Conservation (phyloP, 2,888 invertebrate genomes). For the Polietes domitor region DNA sequence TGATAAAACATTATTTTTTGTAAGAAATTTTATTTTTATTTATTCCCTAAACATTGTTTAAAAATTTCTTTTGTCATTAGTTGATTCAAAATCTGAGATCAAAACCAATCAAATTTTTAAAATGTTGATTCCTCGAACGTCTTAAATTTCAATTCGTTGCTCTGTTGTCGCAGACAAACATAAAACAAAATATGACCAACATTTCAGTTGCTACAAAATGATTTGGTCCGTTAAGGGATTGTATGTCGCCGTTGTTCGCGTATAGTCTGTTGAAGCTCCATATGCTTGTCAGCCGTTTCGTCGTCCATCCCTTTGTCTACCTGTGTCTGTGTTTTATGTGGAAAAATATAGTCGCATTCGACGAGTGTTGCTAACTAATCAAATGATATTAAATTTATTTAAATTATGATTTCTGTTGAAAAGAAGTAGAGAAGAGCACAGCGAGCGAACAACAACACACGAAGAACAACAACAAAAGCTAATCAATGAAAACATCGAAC, state of each 20-base stretch:
- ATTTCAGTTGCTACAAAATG: slow-evolving; percentile 37
- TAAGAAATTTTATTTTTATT: too few species aligned
- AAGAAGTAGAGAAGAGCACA: slow-evolving; percentile 59
- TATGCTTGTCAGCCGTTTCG: too few species aligned
- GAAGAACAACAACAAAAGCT: slow-evolving; percentile 51
- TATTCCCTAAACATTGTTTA: too few species aligned
- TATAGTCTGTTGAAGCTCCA: slow-evolving; percentile 15
- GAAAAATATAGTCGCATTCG: slow-evolving; percentile 69
- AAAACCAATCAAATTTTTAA: slow-evolving; percentile 37
- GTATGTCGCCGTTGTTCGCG: background rate
- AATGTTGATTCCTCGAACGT: slow-evolving; percentile 22
- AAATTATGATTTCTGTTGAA: slow-evolving; percentile 80
- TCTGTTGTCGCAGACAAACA: background rate
- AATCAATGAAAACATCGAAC: slow-evolving; percentile 57
- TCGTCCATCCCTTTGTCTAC: background rate
- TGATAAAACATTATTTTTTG: too few species aligned
- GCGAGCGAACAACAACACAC: background rate
- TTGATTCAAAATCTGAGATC: slow-evolving; percentile 19
- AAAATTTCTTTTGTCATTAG: too few species aligned
- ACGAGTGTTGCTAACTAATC: slow-evolving; percentile 79
- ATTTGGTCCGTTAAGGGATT: slow-evolving; percentile 34
- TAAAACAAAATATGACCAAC: background rate
- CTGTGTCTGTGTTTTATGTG: slow-evolving; percentile 14
- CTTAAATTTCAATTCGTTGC: slow-evolving; percentile 58
- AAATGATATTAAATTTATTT: slow-evolving; percentile 80